Evolutionary conservation across 2,797 vertebrate genomes (phyloP).

Genomic region (Rhinella marina): DNA sequence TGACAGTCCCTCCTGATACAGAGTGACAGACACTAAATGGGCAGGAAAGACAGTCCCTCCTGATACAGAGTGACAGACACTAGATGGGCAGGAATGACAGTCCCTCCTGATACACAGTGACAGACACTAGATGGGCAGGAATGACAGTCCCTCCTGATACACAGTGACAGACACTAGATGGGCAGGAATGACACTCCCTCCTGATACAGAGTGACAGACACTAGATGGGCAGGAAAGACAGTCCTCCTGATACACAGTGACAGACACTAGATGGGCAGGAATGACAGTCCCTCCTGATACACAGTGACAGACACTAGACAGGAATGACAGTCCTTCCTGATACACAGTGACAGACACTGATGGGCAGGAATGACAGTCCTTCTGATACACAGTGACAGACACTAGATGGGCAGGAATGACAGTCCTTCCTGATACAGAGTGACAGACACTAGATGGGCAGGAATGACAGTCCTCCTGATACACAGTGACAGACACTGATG

Average conservation of each 20-base stretch:
- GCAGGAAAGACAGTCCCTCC: too few relatives aligned
- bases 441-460: background rate
- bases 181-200: too few relatives aligned
- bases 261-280: background rate
- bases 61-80: too few relatives aligned
- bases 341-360: background rate
- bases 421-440: background rate
- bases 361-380: background rate
- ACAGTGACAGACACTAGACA: too few relatives aligned
- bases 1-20: conserved; percentile 15
- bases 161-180: background rate
- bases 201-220: background rate
- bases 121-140: too few relatives aligned
- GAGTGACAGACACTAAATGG: background rate
- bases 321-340: background rate
- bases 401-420: conserved; percentile 8
- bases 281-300: background rate
- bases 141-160: conserved; percentile 16
- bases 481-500: background rate
- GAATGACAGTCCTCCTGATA: background rate
- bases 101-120: conserved; percentile 4
- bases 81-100: too few relatives aligned
- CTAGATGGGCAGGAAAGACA: too few relatives aligned
- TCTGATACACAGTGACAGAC: background rate
- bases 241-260: conserved; percentile 6